Evolutionary conservation across 2,113 vertebrate species (phyloP).

Genomic region (Bujurquina vittata): DNA sequence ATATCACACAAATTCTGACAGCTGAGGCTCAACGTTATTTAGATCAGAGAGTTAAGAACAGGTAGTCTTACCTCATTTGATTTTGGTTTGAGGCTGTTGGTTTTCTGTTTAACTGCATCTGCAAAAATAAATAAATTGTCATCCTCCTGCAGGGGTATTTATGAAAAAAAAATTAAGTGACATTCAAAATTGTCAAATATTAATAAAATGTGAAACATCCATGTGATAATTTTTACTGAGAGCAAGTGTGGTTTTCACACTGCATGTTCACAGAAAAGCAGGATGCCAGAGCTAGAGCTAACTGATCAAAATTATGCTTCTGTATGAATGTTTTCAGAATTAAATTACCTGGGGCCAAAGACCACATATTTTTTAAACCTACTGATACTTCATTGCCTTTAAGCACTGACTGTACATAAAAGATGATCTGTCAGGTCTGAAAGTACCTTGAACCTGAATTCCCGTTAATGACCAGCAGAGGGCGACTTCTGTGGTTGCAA

Average conservation of each 20-base stretch:
- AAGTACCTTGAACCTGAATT: background rate
- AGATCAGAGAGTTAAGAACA: slow-evolving; percentile 1
- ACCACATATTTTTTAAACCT: background rate
- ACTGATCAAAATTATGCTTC: background rate
- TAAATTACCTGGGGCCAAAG: background rate
- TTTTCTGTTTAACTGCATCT: slow-evolving; percentile 85
- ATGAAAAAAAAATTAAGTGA: background rate
- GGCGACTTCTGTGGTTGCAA: background rate
- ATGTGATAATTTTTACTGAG: background rate
- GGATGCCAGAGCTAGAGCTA: background rate
- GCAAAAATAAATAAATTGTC: background rate
- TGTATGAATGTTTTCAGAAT: background rate
- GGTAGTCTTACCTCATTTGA: slow-evolving; percentile 82
- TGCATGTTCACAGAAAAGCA: background rate
- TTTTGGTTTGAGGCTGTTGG: slow-evolving; percentile 82
- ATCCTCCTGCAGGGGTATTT: background rate
- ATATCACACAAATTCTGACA: background rate
- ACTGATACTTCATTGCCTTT: background rate
- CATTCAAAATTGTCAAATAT: background rate
- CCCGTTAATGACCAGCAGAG: background rate
- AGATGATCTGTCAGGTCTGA: background rate
- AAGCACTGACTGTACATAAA: background rate
- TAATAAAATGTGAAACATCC: background rate
- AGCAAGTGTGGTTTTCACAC: background rate
- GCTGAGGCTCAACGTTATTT: background rate